Evolutionary conservation across 2,113 vertebrate species (phyloP).

Genomic region (Bujurquina vittata): DNA sequence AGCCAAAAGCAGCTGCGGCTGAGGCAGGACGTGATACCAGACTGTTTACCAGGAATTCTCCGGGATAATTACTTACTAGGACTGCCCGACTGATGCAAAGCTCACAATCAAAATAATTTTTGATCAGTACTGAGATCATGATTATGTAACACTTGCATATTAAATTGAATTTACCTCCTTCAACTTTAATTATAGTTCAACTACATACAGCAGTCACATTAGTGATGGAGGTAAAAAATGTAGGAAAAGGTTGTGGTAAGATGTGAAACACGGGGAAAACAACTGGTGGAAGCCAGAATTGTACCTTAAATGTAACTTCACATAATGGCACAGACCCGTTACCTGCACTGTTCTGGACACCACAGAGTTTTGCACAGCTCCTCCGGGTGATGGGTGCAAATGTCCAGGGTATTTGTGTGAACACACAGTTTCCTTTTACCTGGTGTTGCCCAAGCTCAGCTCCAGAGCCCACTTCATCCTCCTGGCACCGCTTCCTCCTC

Average conservation of each 20-base stretch:
- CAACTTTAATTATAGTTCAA: not conserved
- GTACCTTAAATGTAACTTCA: rapidly evolving
- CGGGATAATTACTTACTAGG: not conserved
- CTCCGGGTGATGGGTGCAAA: not conserved
- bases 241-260: not conserved
- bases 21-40: not conserved
- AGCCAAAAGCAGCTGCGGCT: not conserved
- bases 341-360: not conserved
- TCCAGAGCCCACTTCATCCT: constrained; percentile 85
- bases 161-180: not conserved
- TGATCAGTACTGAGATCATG: no score
- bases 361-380: not conserved
- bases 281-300: not conserved
- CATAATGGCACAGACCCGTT: not conserved
- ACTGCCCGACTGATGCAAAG: no score
- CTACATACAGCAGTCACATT: not conserved
- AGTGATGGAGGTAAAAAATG: not conserved
- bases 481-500: constrained; percentile 68
- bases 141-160: no score
- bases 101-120: no score
- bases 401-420: rapidly evolving
- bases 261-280: not conserved
- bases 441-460: constrained; percentile 77
- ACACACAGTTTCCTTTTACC: constrained; percentile 55
- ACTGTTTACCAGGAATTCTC: not conserved